Conservation (phyloP, 2,113 vertebrate species). For the Thunnus maccoyii region DNA sequence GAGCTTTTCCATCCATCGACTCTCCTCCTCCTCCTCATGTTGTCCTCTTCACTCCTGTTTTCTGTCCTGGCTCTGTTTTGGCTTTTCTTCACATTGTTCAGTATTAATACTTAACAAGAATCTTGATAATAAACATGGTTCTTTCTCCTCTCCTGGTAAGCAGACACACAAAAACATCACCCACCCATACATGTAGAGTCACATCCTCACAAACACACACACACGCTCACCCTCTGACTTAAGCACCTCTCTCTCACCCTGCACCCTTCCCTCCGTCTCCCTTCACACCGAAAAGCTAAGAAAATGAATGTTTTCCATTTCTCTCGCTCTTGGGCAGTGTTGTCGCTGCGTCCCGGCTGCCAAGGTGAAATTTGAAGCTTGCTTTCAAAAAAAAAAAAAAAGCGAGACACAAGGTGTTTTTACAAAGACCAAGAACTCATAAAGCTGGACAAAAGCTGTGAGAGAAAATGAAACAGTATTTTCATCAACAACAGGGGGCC, state of each 20-base stretch:
- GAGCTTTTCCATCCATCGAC: conserved; percentile 33
- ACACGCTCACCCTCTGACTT: conserved; percentile 28
- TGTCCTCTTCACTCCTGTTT: conserved; percentile 12
- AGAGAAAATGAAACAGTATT: conserved; percentile 36
- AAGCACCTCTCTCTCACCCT: conserved; percentile 36
- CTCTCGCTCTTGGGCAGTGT: conserved; percentile 42
- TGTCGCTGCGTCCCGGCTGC: conserved; percentile 33
- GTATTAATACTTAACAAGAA: conserved; percentile 8
- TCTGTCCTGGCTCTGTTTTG: neutral
- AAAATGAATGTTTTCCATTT: conserved; percentile 70
- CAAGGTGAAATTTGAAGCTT: conserved; percentile 65
- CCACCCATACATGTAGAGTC: conserved; percentile 5
- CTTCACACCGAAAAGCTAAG: conserved; percentile 60
- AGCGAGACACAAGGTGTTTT: conserved; percentile 18
- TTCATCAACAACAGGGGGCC: conserved; percentile 18
- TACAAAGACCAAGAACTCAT: conserved; percentile 33
- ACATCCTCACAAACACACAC: neutral
- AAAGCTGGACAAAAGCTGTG: conserved; percentile 32
- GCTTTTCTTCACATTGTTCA: neutral
- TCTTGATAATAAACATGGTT: conserved; percentile 12
- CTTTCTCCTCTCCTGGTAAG: neutral
- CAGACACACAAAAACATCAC: conserved; percentile 21
- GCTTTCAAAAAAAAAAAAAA: conserved; percentile 35
- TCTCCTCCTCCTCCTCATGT: conserved; percentile 6
- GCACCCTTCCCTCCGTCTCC: conserved; percentile 24